Base-by-base conservation (phyloP, 2,888 invertebrate genomes). In the Ormia ochracea region DNA sequence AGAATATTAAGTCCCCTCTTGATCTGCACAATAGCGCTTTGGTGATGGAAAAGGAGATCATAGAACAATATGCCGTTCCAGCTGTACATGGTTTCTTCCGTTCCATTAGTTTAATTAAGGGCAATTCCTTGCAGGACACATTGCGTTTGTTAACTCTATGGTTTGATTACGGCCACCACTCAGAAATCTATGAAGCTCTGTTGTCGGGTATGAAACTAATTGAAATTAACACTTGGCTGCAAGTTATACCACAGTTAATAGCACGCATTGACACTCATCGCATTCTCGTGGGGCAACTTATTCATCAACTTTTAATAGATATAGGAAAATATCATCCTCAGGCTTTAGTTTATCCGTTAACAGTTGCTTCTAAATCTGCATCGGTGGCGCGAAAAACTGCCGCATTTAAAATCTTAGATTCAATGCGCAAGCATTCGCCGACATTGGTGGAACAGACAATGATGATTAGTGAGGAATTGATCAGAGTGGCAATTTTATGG, bases 261-360 rank as follows among this genome's bases (percentile, higher is more conserved):
- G 99, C 99, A 0, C 93, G 99, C 65, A 98, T 99, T 80, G 99
- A 99, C 87, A 98, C 98, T 0, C 96, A 96, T 0, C 92, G 97
- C 36, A 94, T 94, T 65, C 90, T 97, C 66, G 98, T 99, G 0
- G 96, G 96, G 0, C 94, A 96, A 80, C 91, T 98, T 48, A 98
- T 99, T 78, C 96, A 98, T 87, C 95, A 97, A 85, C 91, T 99
- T 19, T 91, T 99, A 17, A 96, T 97, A 78, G 99, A 99, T 86
- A 98, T 99, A 81, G 98, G 99, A 5, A 98, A 98, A 88, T 95
- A 96, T 28, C 98, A 99, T 91, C 99, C 99, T 0, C 97, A 99
- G 91, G 98, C 99, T 0, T 90, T 99, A 50, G 98, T 99, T 1
- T 99, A 99, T 89, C 98, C 99, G 0, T 90, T 99, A 78, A 99